Evolutionary conservation across 2,113 vertebrate genomes (phyloP), one percentile per base, ranked within the genome.

Genomic region (Clarias magur): DNA sequence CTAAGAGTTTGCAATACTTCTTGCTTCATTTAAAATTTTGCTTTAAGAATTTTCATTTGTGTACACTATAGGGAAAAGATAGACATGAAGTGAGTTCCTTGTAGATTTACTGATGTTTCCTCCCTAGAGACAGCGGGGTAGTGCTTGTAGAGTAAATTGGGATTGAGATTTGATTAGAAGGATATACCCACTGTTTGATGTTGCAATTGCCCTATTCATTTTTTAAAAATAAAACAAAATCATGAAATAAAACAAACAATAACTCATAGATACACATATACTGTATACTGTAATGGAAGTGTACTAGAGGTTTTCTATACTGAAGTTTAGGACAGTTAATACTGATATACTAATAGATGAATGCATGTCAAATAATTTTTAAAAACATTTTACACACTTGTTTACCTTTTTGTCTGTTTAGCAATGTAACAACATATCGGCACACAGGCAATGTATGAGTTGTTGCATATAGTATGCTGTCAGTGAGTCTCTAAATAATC

Each of bases 171-270:
- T 86, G 88, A 91, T 93, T 92, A 89, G 2, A 60, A 13, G 67
- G 90, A 93, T 91, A 93, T 92, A 89, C 91, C 92, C 72, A 85
- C 86, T 65, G 90, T 93, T 92, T 91, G 88, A 88, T 83, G 79
- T 91, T 62, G 79, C 11, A 91, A 92, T 93, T 92, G 88, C 92
- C 90, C 72, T 83, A 85, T 90, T 75, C 88, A 87, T 53, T 85
- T 86, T 86, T 88, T 85, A 89, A 91, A 89, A 91, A 88, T 91
- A 89, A 89, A 91, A 92, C 88, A 82, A 87, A 92, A 91, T 82
- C 87, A 88, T 91, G 90, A 89, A 91, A 92, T 88, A 83, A 87
- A 92, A 92, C 91, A 89, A 87, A 85, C 76, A 91, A 91, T 70
- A 90, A 91, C 90, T 90, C 89, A 92, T 92, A 76, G 85, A 83